Conservation (phyloP, 2,888 invertebrate genomes). For the Rugalucina vietnamica region DNA sequence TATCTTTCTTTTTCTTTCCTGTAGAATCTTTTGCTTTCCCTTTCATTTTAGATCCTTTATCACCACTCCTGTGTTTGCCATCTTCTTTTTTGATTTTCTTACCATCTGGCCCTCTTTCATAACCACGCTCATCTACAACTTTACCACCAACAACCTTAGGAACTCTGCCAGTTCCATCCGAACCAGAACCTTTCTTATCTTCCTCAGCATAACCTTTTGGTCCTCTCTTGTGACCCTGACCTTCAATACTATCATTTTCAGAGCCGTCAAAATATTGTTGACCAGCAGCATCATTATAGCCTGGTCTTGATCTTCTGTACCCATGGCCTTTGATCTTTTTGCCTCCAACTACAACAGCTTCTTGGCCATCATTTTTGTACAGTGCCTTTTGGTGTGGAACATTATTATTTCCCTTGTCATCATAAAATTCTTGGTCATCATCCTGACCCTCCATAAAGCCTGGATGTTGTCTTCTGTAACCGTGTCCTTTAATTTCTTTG, state of each 20-base stretch:
- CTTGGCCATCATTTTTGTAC: neutral
- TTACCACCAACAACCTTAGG: no score
- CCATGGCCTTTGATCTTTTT: neutral
- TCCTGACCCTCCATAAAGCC: neutral
- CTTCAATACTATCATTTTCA: no score
- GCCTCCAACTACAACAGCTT: neutral
- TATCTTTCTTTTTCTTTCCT: neutral
- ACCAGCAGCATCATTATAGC: no score
- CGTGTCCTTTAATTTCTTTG: neutral
- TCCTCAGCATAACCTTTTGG: neutral
- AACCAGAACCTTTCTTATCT: neutral
- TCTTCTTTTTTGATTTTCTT: no score
- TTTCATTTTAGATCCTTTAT: no score
- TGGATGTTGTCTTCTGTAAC: neutral
- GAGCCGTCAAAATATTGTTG: no score
- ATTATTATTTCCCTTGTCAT: neutral
- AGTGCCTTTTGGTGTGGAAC: neutral
- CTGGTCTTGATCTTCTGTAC: no score
- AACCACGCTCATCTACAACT: no score
- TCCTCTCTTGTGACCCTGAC: no score
- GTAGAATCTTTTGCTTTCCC: neutral
- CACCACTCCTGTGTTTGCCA: no score
- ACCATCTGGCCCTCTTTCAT: no score
- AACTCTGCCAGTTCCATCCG: no score
- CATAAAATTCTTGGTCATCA: neutral